Evolutionary conservation across 2,888 invertebrate species (phyloP).

Genomic region (Esperia sulphurella): DNA sequence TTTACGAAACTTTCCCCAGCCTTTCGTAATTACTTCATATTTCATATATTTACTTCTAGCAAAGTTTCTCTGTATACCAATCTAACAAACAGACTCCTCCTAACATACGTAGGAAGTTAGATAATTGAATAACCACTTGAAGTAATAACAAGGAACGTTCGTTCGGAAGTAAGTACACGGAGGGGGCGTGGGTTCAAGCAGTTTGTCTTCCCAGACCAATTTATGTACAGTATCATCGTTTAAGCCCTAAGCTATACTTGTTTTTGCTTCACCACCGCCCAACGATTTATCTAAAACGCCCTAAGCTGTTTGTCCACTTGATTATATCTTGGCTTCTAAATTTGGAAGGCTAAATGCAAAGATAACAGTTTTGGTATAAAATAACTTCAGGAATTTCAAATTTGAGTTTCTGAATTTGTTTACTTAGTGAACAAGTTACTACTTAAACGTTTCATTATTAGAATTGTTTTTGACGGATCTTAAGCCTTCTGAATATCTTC

Average conservation of each 20-base stretch:
- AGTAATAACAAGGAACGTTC: background rate
- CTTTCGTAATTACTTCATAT: no score
- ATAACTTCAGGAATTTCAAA: background rate
- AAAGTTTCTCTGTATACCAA: background rate
- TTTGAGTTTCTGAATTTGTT: background rate
- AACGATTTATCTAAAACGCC: background rate
- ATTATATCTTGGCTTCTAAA: background rate
- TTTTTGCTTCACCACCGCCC: background rate
- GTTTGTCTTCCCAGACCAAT: slow-evolving; percentile 12
- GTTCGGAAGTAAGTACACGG: background rate
- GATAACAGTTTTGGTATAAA: background rate
- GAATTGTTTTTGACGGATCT: no score
- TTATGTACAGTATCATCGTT: slow-evolving; percentile 14
- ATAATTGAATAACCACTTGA: slow-evolving; percentile 1
- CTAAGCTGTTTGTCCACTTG: background rate
- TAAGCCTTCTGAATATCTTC: no score
- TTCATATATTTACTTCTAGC: no score
- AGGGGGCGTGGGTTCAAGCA: slow-evolving; percentile 3
- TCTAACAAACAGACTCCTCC: background rate
- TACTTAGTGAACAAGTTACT: no score
- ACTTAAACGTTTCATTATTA: no score
- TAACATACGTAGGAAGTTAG: background rate
- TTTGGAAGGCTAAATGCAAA: background rate
- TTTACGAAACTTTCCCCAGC: no score
- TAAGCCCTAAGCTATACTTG: slow-evolving; percentile 9